Percentiles rank a stretch among this genome's conserved stretches.
These are phyloP conservation scores for Oplegnathus fasciatus DNA, from an alignment of 2,113 vertebrate genomes.

Conservation along the genomic window DNA sequence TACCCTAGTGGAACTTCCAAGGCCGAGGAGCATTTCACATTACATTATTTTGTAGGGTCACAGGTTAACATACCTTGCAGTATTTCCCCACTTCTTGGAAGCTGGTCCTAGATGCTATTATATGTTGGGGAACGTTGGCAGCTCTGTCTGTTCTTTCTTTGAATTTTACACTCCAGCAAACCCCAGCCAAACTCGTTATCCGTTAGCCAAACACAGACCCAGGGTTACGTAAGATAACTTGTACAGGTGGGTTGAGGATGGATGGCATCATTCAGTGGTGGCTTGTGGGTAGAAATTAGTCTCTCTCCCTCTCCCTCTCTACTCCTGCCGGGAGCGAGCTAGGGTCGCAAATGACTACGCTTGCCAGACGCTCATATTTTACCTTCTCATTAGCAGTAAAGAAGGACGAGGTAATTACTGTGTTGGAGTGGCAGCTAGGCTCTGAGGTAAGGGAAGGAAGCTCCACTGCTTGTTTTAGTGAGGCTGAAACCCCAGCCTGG, in stretches of 20 bases:
- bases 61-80: not conserved
- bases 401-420: conserved; percentile 81
- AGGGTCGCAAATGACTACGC: conserved; percentile 75
- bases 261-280: conserved; percentile 59
- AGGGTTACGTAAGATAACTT: conserved; percentile 3
- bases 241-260: conserved; percentile 58
- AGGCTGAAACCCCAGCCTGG: conserved; percentile 6
- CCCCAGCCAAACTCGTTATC: not conserved
- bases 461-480: conserved; percentile 40
- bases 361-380: conserved; percentile 80
- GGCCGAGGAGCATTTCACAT: not conserved
- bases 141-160: not conserved
- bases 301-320: conserved; percentile 31
- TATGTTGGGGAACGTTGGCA: not conserved
- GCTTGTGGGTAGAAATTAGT: conserved; percentile 67
- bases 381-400: conserved; percentile 84
- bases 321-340: conserved; percentile 57
- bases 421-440: conserved; percentile 75
- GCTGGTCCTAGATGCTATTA: not conserved
- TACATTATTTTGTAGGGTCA: not conserved
- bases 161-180: not conserved
- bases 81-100: not conserved
- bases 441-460: conserved; percentile 59
- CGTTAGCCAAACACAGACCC: not conserved
- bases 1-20: not conserved